A percentile compares a stretch with the other conserved stretches of the same genome.
Evolutionary conservation across 2,113 vertebrate species (phyloP).

Genomic region (Notothenia rossii): DNA sequence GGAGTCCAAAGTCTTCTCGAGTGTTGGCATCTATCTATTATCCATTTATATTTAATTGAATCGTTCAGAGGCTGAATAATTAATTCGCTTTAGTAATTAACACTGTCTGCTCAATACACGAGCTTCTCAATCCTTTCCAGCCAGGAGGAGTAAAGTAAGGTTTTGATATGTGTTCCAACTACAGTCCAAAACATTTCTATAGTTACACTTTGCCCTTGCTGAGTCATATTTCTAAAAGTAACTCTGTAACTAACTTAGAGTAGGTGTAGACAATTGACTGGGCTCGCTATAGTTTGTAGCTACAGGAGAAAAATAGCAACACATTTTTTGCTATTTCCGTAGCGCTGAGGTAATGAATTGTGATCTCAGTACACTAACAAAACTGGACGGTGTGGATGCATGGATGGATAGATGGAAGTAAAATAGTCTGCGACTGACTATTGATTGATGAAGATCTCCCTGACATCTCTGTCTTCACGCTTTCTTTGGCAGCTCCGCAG

Average conservation of each 20-base stretch:
- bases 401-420: slow-evolving; percentile 25
- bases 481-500: slow-evolving; percentile 52
- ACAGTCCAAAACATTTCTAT: neutral
- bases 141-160: neutral
- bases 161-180: slow-evolving; percentile 11
- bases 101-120: slow-evolving; percentile 63
- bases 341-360: slow-evolving; percentile 28
- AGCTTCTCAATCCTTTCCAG: slow-evolving; percentile 41
- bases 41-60: slow-evolving; percentile 79
- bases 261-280: slow-evolving; percentile 10
- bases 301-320: slow-evolving; percentile 24
- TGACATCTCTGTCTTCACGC: slow-evolving; percentile 60
- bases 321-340: neutral
- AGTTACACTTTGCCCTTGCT: neutral
- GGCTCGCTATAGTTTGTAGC: neutral
- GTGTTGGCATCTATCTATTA: slow-evolving; percentile 76
- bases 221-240: slow-evolving; percentile 51
- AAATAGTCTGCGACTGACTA: slow-evolving; percentile 49
- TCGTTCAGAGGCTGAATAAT: slow-evolving; percentile 81
- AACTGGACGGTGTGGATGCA: neutral
- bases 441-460: slow-evolving; percentile 60
- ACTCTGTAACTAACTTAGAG: slow-evolving; percentile 21
- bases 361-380: slow-evolving; percentile 9
- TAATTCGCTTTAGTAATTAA: slow-evolving; percentile 79
- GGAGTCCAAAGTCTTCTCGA: slow-evolving; percentile 72